These are phyloP conservation scores for Fratercula arctica DNA, from an alignment of 2,797 vertebrate genomes.

Conservation along the genomic window DNA sequence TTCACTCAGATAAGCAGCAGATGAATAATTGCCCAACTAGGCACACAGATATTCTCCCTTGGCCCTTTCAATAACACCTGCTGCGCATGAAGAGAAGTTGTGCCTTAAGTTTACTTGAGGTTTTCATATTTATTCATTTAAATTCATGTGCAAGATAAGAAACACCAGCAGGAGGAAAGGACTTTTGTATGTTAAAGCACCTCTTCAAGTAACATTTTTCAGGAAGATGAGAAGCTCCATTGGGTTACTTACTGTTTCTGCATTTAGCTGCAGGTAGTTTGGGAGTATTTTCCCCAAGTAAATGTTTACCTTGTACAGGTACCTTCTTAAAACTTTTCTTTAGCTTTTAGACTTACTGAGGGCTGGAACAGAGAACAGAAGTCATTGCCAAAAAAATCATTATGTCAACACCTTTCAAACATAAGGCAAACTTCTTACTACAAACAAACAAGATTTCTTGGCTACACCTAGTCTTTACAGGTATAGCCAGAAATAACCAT, in stretches of 20 bases:
- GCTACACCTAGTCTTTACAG: neutral
- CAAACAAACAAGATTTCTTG: neutral
- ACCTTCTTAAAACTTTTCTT: neutral
- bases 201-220: neutral
- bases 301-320: neutral
- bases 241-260: neutral
- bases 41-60: neutral
- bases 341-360: neutral
- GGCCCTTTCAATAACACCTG: neutral
- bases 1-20: neutral
- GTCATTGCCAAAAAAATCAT: neutral
- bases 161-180: neutral
- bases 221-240: neutral
- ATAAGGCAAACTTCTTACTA: neutral
- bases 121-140: neutral
- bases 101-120: neutral
- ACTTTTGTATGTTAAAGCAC: neutral
- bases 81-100: neutral
- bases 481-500: neutral
- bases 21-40: neutral
- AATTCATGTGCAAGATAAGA: neutral
- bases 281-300: neutral
- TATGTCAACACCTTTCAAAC: neutral
- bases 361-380: neutral
- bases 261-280: neutral